phyloP scores from a whole-genome alignment of 2,888 invertebrate species.

The Nebria salina region DNA sequence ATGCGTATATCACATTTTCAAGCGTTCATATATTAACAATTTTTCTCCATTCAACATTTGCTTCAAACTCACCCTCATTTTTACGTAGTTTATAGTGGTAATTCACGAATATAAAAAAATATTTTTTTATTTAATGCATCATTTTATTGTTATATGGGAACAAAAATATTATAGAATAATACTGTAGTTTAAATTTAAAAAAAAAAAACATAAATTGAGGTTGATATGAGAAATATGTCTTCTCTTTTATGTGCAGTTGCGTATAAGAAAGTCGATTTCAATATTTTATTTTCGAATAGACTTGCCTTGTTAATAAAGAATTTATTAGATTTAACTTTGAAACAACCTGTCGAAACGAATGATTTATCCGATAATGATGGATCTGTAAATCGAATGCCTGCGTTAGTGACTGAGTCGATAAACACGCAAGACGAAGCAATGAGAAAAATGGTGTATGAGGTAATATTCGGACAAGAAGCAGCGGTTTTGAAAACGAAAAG shows the following conservation, averaged over 20 bases:
- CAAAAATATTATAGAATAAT: no score
- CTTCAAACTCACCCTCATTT: background rate
- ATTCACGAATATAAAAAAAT: no score
- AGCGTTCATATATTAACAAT: background rate
- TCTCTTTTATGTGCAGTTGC: no score
- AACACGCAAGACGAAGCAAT: constrained; percentile 53
- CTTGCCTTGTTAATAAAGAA: background rate
- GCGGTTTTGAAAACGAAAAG: constrained; percentile 15
- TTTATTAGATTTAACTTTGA: constrained; percentile 2
- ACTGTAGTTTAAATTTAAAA: no score
- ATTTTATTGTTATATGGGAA: no score
- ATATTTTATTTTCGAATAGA: background rate
- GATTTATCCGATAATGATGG: constrained; percentile 18
- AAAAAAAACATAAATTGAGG: no score
- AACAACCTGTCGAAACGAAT: background rate
- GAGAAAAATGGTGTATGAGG: constrained; percentile 60
- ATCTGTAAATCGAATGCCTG: constrained; percentile 14
- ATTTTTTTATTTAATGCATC: no score
- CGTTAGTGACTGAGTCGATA: background rate
- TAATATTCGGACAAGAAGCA: constrained; percentile 57
- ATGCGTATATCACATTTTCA: background rate
- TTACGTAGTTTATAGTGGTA: background rate
- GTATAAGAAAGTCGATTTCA: no score
- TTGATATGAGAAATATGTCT: no score
- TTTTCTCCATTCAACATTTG: background rate